Conservation (phyloP, 2,113 vertebrate species). For the Cebidichthys violaceus region DNA sequence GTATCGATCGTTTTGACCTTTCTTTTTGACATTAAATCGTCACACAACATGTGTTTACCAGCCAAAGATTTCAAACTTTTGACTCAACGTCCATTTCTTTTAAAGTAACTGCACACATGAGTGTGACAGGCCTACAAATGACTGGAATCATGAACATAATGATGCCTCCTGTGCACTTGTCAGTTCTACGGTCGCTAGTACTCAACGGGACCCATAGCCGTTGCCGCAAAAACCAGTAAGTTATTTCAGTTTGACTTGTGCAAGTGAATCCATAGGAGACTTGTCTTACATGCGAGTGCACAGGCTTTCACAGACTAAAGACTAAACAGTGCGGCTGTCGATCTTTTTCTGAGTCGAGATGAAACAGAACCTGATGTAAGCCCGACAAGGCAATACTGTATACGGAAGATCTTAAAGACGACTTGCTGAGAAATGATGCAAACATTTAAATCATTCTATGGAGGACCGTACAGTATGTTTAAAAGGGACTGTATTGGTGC, state of each 20-base stretch:
- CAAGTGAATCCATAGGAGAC: conserved; percentile 23
- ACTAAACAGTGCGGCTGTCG: conserved; percentile 28
- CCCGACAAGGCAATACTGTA: conserved; percentile 28
- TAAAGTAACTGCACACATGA: conserved; percentile 46
- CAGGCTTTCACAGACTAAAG: conserved; percentile 21
- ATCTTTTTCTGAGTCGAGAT: conserved; percentile 30
- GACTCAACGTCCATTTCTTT: conserved; percentile 36
- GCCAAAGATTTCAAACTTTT: conserved; percentile 25
- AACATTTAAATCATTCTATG: conserved; percentile 13
- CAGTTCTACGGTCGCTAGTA: conserved; percentile 3
- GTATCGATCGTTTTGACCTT: conserved; percentile 25
- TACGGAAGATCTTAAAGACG: conserved; percentile 28
- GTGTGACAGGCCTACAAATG: conserved; percentile 36
- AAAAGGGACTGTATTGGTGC: neutral
- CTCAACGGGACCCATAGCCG: conserved; percentile 8
- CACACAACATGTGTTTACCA: conserved; percentile 14
- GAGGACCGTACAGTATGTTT: neutral
- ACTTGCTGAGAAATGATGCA: conserved; percentile 10
- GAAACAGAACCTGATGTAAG: conserved; percentile 32
- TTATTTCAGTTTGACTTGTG: conserved; percentile 28
- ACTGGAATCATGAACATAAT: conserved; percentile 1
- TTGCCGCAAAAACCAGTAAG: conserved; percentile 5
- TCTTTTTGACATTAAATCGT: conserved; percentile 24
- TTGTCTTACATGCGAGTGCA: conserved; percentile 11
- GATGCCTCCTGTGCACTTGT: conserved; percentile 7